Conservation (phyloP, 1,140 invertebrate species). For the Sycophaga agraensis region DNA sequence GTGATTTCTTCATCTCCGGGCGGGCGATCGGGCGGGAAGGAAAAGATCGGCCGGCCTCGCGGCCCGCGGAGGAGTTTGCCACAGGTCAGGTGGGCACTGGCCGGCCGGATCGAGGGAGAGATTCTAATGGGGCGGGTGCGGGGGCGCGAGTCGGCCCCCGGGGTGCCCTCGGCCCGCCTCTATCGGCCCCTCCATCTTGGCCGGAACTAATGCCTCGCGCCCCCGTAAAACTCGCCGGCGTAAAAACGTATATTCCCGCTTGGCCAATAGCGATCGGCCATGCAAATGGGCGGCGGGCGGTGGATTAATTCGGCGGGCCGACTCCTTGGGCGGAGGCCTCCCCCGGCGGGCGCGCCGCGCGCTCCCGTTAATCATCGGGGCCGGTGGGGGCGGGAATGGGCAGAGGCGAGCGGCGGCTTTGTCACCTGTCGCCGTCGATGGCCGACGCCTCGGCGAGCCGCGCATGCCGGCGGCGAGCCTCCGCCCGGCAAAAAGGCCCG, state of each 20-base stretch:
- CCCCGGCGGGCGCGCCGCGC: no score
- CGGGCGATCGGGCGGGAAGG: not conserved
- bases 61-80: constrained; percentile 29
- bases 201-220: constrained; percentile 36
- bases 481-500: constrained; percentile 42
- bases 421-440: no score
- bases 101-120: constrained; percentile 49
- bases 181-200: constrained; percentile 46
- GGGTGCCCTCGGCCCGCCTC: constrained; percentile 46
- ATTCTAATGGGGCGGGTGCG: constrained; percentile 48
- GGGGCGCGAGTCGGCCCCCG: constrained; percentile 40
- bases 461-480: constrained; percentile 37
- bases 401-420: not conserved
- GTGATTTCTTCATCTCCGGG: constrained; percentile 40
- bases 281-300: no score
- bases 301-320: no score
- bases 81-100: constrained; percentile 45
- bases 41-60: not conserved
- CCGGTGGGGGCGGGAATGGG: not conserved
- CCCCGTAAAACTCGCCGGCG: constrained; percentile 30
- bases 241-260: constrained; percentile 40
- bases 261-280: constrained; percentile 34
- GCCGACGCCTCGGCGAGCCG: constrained; percentile 32
- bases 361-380: no score
- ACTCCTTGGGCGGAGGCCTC: no score